These are phyloP conservation scores for Trachurus trachurus DNA, from an alignment of 2,797 vertebrate species.

Conservation along the genomic window DNA sequence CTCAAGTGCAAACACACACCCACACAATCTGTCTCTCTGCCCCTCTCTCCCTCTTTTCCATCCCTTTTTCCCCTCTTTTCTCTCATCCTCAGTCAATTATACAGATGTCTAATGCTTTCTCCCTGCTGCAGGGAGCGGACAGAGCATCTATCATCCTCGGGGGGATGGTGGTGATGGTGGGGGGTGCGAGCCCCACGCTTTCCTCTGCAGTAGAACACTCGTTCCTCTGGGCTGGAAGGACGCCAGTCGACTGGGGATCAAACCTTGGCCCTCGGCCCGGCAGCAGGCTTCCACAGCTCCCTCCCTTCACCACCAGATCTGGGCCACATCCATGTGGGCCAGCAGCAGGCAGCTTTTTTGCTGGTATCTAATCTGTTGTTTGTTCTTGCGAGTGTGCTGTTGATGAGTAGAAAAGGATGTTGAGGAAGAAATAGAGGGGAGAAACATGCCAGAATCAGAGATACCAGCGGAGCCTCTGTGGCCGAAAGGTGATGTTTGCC, in stretches of 20 bases:
- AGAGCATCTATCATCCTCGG: constrained; percentile 83
- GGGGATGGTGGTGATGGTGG: constrained; percentile 58
- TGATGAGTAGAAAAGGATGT: constrained; percentile 73
- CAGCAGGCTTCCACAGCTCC: constrained; percentile 75
- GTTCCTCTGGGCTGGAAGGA: constrained; percentile 81
- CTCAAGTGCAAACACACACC: constrained; percentile 69
- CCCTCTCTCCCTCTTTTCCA: constrained; percentile 36
- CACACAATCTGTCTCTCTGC: constrained; percentile 62
- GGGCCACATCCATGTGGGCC: constrained; percentile 83
- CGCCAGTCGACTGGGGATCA: constrained; percentile 80
- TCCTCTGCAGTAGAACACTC: constrained; percentile 74
- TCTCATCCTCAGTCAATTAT: constrained; percentile 84
- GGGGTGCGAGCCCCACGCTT: constrained; percentile 59
- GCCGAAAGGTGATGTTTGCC: constrained; percentile 70
- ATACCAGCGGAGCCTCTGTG: constrained; percentile 65
- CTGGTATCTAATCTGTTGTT: constrained; percentile 79
- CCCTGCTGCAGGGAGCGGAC: constrained; percentile 75
- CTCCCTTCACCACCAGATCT: constrained; percentile 79
- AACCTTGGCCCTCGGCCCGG: constrained; percentile 78
- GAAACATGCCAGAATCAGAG: constrained; percentile 65
- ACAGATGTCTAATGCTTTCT: constrained; percentile 85
- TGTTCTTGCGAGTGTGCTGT: constrained; percentile 76
- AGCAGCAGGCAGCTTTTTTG: constrained; percentile 68
- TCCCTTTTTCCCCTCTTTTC: constrained; percentile 42
- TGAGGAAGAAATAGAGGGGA: constrained; percentile 64